These are phyloP conservation scores for Baryphthengus martii DNA, from an alignment of 2,113 vertebrate genomes.

Conservation along the genomic window DNA sequence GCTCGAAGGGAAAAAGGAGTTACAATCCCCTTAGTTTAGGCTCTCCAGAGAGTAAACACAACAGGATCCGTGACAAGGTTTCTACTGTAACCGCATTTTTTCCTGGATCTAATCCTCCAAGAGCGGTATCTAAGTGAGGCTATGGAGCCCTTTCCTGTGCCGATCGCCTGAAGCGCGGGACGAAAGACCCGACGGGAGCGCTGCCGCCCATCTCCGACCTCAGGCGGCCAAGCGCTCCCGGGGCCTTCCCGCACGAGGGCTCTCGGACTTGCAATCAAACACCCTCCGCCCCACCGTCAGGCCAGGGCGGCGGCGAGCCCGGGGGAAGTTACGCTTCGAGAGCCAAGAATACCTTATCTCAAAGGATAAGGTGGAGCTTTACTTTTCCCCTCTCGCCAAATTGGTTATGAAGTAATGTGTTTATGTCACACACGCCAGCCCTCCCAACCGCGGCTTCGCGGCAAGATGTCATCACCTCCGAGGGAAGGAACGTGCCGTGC, in stretches of 20 bases:
- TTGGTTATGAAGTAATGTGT: constrained; percentile 72
- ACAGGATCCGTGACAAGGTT: background rate
- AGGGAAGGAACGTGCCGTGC: constrained; percentile 51
- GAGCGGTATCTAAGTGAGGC: accelerated
- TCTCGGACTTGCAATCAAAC: background rate
- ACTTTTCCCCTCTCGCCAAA: constrained; percentile 74
- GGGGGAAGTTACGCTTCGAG: constrained; percentile 31
- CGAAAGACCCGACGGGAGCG: accelerated
- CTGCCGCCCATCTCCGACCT: background rate
- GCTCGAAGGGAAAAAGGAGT: background rate
- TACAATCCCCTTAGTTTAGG: background rate
- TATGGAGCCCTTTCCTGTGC: accelerated
- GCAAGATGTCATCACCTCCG: background rate
- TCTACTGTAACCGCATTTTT: background rate
- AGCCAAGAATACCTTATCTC: constrained; percentile 77
- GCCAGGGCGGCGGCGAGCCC: background rate
- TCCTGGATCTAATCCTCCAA: background rate
- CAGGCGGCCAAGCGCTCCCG: accelerated
- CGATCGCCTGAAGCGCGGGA: background rate
- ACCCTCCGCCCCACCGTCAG: background rate
- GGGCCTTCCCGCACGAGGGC: background rate
- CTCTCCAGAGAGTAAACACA: background rate
- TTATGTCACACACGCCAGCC: constrained; percentile 64
- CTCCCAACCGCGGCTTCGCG: background rate
- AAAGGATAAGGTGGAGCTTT: constrained; percentile 78